phyloP scores from a whole-genome alignment of 37 sponge, comb jelly and placozoan genomes.

The Theonella swinhoei region DNA sequence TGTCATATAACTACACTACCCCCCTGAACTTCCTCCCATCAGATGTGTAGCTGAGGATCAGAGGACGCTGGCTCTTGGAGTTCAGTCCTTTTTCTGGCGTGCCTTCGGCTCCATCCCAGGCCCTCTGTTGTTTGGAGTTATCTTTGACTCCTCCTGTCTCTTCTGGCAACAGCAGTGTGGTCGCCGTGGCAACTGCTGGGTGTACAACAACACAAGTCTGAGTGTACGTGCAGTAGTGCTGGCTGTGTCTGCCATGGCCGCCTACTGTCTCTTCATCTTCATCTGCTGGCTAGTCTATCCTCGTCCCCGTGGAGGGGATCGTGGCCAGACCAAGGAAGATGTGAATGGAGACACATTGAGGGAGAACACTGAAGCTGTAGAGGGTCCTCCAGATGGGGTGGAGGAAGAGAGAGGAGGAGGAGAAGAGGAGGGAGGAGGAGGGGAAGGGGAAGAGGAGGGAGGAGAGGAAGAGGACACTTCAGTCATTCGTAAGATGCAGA shows the following conservation, averaged over 20 bases:
- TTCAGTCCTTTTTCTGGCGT: conserved; percentile 66
- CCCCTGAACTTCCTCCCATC: no score
- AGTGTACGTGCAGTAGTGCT: conserved; percentile 24
- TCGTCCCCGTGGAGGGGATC: not conserved
- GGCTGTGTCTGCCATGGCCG: not conserved
- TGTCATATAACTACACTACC: no score
- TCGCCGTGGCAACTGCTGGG: conserved; percentile 72
- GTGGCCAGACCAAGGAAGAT: no score
- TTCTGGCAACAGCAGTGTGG: conserved; percentile 64
- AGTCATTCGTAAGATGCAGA: not conserved
- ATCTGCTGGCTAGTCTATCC: conserved; percentile 36
- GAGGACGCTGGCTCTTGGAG: conserved; percentile 59
- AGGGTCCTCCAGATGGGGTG: no score
- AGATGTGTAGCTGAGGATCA: conserved; percentile 82
- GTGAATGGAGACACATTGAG: not conserved
- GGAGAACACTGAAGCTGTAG: not conserved
- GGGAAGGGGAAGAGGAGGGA: not conserved
- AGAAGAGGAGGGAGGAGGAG: not conserved
- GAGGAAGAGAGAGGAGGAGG: not conserved
- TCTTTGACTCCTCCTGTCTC: conserved; percentile 68
- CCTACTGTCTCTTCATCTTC: not conserved
- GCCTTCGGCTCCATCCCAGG: conserved; percentile 74
- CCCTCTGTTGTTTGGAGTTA: conserved; percentile 65
- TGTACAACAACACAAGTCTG: conserved; percentile 51
- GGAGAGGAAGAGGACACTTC: not conserved